These are phyloP conservation scores for Listronotus oregonensis DNA, from an alignment of 1,140 invertebrate species.

Conservation along the genomic window DNA sequence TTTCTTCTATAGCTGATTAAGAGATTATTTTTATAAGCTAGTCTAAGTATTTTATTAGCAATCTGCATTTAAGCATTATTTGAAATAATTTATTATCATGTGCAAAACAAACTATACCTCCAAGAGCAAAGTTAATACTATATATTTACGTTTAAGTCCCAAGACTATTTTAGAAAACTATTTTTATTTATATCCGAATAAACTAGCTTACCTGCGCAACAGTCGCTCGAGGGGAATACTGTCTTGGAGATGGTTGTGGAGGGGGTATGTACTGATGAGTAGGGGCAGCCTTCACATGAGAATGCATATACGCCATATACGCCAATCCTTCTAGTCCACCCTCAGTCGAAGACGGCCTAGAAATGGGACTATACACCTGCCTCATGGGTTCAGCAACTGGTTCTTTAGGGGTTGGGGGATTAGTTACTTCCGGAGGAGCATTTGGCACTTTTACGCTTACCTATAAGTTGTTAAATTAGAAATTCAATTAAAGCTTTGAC, in stretches of 20 bases:
- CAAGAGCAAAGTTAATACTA: too few relatives aligned
- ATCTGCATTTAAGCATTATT: too few relatives aligned
- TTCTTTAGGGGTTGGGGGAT: conserved; percentile 43
- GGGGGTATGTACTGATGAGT: conserved; percentile 44
- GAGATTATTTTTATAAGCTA: too few relatives aligned
- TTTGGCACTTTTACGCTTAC: conserved; percentile 57
- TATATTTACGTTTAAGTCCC: too few relatives aligned
- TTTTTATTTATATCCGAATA: too few relatives aligned
- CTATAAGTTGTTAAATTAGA: conserved; percentile 1
- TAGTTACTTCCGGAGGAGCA: conserved; percentile 22
- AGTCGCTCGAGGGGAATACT: conserved; percentile 51
- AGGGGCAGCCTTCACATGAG: conserved; percentile 42
- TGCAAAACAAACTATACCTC: too few relatives aligned
- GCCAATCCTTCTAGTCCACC: conserved; percentile 55
- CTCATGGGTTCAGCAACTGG: conserved; percentile 43
- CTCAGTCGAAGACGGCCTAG: conserved; percentile 64
- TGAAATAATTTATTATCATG: too few relatives aligned
- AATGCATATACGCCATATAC: conserved; percentile 64
- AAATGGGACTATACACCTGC: conserved; percentile 71
- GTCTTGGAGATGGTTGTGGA: too few relatives aligned
- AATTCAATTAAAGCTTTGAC: too few relatives aligned
- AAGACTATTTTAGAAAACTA: too few relatives aligned
- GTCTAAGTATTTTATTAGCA: too few relatives aligned
- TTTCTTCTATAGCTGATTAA: too few relatives aligned
- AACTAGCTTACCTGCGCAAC: conserved; percentile 44